phyloP scores from a whole-genome alignment of 2,113 vertebrate genomes.

The Pelodiscus sinensis region DNA sequence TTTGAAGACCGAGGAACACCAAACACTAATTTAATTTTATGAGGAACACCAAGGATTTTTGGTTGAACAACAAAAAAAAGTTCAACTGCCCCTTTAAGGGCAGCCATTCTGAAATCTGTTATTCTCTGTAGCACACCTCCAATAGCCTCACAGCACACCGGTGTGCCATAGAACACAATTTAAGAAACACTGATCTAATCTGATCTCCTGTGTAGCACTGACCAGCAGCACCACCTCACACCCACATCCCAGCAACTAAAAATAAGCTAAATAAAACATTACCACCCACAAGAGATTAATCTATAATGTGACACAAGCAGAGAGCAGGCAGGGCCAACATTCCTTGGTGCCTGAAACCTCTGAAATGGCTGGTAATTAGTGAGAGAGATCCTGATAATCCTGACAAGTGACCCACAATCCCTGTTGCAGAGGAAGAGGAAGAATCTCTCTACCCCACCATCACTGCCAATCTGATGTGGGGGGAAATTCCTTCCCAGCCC shows the following conservation, averaged over 20 bases:
- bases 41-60: no score
- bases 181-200: no score
- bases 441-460: neutral
- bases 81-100: no score
- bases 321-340: neutral
- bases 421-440: neutral
- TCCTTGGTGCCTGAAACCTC: neutral
- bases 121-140: no score
- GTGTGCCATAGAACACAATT: no score
- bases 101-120: no score
- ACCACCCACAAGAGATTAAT: neutral
- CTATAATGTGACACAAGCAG: neutral
- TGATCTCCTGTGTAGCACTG: neutral
- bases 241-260: neutral
- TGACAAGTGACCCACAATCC: neutral
- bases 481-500: neutral
- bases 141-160: no score
- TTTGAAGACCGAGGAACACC: no score
- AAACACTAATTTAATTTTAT: no score
- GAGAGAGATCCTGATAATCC: neutral
- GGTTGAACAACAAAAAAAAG: no score
- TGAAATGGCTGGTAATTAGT: neutral
- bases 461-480: neutral
- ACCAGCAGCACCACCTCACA: neutral
- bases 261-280: neutral